These are phyloP conservation scores for Halocynthia roretzi DNA, from an alignment of 23 tunicate species.

Conservation along the genomic window DNA sequence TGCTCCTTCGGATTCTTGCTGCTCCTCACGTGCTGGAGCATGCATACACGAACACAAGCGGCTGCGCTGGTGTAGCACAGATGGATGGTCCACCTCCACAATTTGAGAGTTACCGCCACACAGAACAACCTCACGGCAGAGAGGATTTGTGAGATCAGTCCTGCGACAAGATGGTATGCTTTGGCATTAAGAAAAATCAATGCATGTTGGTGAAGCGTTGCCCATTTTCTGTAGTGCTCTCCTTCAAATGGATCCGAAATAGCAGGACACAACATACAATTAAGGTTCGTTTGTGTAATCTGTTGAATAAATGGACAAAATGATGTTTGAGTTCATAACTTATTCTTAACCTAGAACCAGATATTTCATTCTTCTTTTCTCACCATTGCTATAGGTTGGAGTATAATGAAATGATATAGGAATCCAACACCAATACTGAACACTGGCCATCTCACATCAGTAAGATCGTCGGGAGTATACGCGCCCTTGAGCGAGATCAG, in stretches of 20 bases:
- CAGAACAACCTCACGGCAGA: slow-evolving; percentile 23
- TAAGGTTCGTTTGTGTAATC: slow-evolving; percentile 67
- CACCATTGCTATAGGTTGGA: slow-evolving; percentile 72
- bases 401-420: slow-evolving; percentile 70
- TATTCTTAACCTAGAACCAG: not conserved
- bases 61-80: slow-evolving; percentile 8
- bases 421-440: slow-evolving; percentile 53
- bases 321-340: not conserved
- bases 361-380: slow-evolving; percentile 4
- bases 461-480: slow-evolving; percentile 47
- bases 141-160: not conserved
- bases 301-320: slow-evolving; percentile 8
- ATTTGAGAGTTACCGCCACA: slow-evolving; percentile 18
- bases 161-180: slow-evolving; percentile 27
- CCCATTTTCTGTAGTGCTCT: slow-evolving; percentile 79
- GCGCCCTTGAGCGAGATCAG: slow-evolving; percentile 56
- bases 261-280: slow-evolving; percentile 93
- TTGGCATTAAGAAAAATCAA: slow-evolving; percentile 67
- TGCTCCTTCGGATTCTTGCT: too few species aligned
- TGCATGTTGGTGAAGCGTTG: slow-evolving; percentile 70
- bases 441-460: slow-evolving; percentile 59
- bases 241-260: slow-evolving; percentile 82
- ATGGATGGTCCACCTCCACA: slow-evolving; percentile 26
- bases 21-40: not conserved
- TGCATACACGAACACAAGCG: slow-evolving; percentile 17